Percentiles rank a stretch among this genome's conserved stretches.
Conservation (phyloP, 2,888 invertebrate species). For the Chydorus sphaericus region DNA sequence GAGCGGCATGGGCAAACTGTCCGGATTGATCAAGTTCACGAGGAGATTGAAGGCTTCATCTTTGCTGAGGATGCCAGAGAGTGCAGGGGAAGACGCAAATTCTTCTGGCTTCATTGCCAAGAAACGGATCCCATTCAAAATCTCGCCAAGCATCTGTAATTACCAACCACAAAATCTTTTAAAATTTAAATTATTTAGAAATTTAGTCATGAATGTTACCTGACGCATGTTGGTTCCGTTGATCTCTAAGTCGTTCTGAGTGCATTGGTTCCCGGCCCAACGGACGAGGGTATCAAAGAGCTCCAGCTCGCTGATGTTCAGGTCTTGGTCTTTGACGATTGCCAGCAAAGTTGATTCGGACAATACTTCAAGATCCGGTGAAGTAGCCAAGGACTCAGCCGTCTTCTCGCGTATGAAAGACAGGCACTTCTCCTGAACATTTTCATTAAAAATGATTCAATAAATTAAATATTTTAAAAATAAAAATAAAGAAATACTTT, state of each 20-base stretch:
- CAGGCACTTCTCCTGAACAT: conserved; percentile 2
- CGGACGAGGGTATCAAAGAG: conserved; percentile 55
- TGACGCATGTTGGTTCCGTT: conserved; percentile 19
- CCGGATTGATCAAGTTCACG: conserved; percentile 63
- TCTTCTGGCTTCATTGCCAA: conserved; percentile 62
- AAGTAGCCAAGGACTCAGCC: conserved; percentile 55
- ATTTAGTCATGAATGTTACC: too few relatives aligned
- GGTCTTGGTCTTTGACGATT: conserved; percentile 55
- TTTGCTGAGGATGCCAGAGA: conserved; percentile 50
- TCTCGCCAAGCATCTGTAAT: conserved; percentile 26
- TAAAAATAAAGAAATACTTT: too few relatives aligned
- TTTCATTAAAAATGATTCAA: too few relatives aligned
- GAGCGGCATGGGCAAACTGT: conserved; percentile 22
- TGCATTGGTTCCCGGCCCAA: conserved; percentile 44
- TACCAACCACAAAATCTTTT: background rate
- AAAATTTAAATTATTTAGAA: background rate
- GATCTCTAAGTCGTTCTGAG: conserved; percentile 28
- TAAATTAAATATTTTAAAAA: background rate
- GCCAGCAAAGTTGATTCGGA: conserved; percentile 57
- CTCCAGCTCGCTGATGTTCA: conserved; percentile 58
- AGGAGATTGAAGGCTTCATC: conserved; percentile 64
- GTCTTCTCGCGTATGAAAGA: too few relatives aligned
- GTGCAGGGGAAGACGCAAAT: conserved; percentile 67
- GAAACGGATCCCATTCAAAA: conserved; percentile 61
- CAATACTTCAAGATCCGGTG: conserved; percentile 60